These are phyloP conservation scores for Zaprionus vittiger DNA, from an alignment of 1,140 invertebrate species.

Conservation along the genomic window DNA sequence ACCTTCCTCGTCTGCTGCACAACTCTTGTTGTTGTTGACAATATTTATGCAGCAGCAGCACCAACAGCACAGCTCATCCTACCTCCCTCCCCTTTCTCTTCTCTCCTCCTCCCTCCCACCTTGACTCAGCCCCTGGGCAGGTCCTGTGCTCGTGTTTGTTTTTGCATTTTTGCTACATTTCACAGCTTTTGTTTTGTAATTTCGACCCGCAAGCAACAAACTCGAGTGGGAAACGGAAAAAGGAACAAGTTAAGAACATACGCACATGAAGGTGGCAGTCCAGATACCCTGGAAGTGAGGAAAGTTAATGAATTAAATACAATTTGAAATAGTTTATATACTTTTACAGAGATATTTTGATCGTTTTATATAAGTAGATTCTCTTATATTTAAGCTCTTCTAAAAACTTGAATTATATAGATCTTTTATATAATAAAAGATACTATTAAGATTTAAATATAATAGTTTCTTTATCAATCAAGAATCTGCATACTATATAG, in stretches of 20 bases:
- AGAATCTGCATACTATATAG: too few species aligned
- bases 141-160: conserved; percentile 59
- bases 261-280: too few species aligned
- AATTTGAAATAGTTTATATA: too few species aligned
- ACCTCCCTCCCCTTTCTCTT: neutral
- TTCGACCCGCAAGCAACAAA: conserved; percentile 64
- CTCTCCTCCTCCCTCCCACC: neutral
- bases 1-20: conserved; percentile 2
- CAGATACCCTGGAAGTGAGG: neutral
- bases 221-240: conserved; percentile 32
- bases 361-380: too few species aligned
- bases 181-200: conserved; percentile 77
- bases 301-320: too few species aligned
- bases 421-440: too few species aligned
- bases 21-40: conserved; percentile 59
- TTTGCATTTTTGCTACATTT: conserved; percentile 69
- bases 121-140: neutral
- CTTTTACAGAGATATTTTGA: too few species aligned
- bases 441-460: too few species aligned
- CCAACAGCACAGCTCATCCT: conserved; percentile 48
- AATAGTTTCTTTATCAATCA: too few species aligned
- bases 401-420: too few species aligned
- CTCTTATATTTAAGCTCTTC: too few species aligned
- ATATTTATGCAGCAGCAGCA: conserved; percentile 82
- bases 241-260: neutral